Percentiles rank a stretch among this genome's conserved stretches.
phyloP scores from a whole-genome alignment of 2,797 vertebrate species.

The Esox masquinongy region DNA sequence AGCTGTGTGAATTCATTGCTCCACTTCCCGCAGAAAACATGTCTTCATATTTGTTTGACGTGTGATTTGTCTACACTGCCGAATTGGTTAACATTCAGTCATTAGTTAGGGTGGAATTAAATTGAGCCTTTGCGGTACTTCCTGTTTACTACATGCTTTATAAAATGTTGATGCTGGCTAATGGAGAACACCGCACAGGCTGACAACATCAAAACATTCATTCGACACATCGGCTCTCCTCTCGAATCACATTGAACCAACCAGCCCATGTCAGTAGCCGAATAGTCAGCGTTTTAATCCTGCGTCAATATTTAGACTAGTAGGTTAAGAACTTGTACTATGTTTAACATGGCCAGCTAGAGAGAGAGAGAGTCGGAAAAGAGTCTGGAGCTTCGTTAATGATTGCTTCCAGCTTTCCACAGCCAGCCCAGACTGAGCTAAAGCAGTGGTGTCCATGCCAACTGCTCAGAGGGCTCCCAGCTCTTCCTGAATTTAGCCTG shows the following conservation, averaged over 20 bases:
- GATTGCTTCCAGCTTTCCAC: not conserved
- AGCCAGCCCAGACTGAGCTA: not conserved
- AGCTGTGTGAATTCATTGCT: not conserved
- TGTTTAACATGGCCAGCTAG: not conserved
- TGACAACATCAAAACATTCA: not conserved
- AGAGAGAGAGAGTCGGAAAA: not conserved
- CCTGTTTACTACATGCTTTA: too few species aligned
- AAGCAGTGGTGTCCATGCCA: slow-evolving; percentile 1
- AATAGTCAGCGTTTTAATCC: not conserved
- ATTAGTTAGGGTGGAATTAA: not conserved
- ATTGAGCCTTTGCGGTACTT: too few species aligned
- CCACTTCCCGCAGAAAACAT: too few species aligned
- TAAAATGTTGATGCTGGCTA: too few species aligned
- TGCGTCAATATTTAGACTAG: not conserved
- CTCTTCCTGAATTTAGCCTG: not conserved
- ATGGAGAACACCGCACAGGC: too few species aligned
- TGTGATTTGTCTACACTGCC: not conserved
- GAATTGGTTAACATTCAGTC: not conserved
- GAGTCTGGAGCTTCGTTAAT: not conserved
- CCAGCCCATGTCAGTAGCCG: not conserved
- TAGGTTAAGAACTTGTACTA: not conserved
- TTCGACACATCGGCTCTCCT: not conserved
- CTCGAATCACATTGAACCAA: not conserved
- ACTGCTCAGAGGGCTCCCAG: not conserved
- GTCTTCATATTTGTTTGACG: not conserved